These are phyloP conservation scores for Drosophila bocqueti DNA, from an alignment of 1,140 invertebrate species.

Conservation along the genomic window DNA sequence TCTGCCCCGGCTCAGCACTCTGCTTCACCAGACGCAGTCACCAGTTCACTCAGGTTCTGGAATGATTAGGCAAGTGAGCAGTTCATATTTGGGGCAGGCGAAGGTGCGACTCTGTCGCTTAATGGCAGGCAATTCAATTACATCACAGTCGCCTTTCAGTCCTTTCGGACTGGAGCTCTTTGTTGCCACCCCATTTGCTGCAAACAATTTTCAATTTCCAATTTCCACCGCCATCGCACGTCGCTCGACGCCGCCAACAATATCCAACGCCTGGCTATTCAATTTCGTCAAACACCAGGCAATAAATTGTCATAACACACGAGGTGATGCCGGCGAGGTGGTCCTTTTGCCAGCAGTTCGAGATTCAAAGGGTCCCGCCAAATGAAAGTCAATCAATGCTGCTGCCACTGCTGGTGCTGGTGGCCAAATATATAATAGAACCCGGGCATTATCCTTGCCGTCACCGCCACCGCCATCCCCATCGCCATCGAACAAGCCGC, in stretches of 20 bases:
- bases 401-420: constrained; percentile 3
- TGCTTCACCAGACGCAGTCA: not conserved
- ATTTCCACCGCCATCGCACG: constrained; percentile 54
- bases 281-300: constrained; percentile 75
- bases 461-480: constrained; percentile 43
- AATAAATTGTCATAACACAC: constrained; percentile 73
- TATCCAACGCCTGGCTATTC: constrained; percentile 51
- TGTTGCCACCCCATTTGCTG: constrained; percentile 37
- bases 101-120: constrained; percentile 31
- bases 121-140: constrained; percentile 55
- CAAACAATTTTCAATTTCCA: constrained; percentile 59
- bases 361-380: constrained; percentile 37
- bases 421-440: constrained; percentile 38
- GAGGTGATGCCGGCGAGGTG: constrained; percentile 35
- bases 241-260: constrained; percentile 27
- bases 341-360: constrained; percentile 9
- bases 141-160: constrained; percentile 10
- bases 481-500: constrained; percentile 57
- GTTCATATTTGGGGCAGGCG: constrained; percentile 11
- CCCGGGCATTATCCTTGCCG: constrained; percentile 36
- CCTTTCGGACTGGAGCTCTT: constrained; percentile 14
- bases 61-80: constrained; percentile 31
- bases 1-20: not conserved
- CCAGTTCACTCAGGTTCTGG: not conserved
- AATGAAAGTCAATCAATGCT: constrained; percentile 47